Base-by-base conservation (phyloP, 1,140 invertebrate species). In the Pseudomyrmex cubaensis region DNA sequence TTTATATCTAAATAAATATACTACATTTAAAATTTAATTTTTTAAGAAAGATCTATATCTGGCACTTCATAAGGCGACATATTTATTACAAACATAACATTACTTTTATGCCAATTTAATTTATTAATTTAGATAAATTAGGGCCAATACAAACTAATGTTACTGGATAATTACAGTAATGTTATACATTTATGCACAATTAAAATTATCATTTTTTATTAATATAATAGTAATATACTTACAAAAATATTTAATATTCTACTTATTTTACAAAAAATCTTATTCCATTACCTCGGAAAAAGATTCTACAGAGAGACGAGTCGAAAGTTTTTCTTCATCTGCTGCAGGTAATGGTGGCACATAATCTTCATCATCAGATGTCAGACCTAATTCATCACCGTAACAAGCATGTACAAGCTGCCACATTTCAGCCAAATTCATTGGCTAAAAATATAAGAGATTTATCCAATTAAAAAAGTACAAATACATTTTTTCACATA, bases 331-430 rank as follows among this genome's bases (percentile, higher is more conserved):
- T 52, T 96, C 95, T 17, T 96, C 95, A 70, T 96, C 95, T 13
- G 93, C 91, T 22, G 91, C 90, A 69, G 95, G 94, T 54, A 92
- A 90, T 2, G 93, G 91, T 17, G 95, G 94, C 46, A 96, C 95
- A 89, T 99, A 98, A 91, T 98, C 97, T 93, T 99, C 98, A 93
- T 99, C 98, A 93, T 98, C 98, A 13, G 97, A 98, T 15, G 97
- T 98, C 89, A 99, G 95, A 46, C 98, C 98, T 83, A 99, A 94
- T 93, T 99, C 98, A 89, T 98, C 97, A 61, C 98, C 98, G 94
- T 99, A 99, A 90, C 97, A 97, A 87, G 96, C 96, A 93, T 98
- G 98, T 78, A 98, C 97, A 94, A 96, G 93, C 92, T 98, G 96
- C 98, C 98, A 99, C 94, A 99, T 96, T 94, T 99, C 97, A 91